These are phyloP conservation scores for Nothoprocta perdicaria DNA, from an alignment of 2,113 vertebrate genomes.

Conservation along the genomic window DNA sequence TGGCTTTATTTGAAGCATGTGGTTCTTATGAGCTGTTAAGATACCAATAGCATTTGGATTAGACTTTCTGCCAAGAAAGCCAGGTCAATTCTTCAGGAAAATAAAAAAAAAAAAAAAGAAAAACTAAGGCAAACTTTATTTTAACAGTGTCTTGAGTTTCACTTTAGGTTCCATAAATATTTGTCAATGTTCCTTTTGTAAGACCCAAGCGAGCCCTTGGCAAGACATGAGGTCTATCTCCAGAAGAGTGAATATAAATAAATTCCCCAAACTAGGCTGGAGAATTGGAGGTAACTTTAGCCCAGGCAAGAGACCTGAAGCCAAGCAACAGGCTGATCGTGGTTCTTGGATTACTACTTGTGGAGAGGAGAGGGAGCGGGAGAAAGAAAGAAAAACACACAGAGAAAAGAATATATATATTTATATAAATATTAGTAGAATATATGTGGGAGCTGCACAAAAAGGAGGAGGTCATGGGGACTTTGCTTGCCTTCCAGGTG, in stretches of 20 bases:
- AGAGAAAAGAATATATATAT: slow-evolving; percentile 1
- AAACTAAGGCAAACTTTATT: slow-evolving; percentile 75
- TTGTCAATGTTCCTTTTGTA: slow-evolving; percentile 73
- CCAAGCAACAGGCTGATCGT: background rate
- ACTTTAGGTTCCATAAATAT: slow-evolving; percentile 78
- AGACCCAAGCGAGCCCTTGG: slow-evolving; percentile 65
- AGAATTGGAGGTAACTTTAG: slow-evolving; percentile 57
- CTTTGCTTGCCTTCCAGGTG: slow-evolving; percentile 40
- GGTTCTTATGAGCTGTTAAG: slow-evolving; percentile 71
- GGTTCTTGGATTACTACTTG: slow-evolving; percentile 37
- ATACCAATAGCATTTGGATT: slow-evolving; percentile 72
- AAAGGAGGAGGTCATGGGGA: slow-evolving; percentile 8
- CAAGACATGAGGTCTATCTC: slow-evolving; percentile 63
- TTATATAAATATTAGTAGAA: background rate
- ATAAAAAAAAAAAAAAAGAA: slow-evolving; percentile 41
- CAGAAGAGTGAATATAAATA: slow-evolving; percentile 68
- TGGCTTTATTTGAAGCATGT: slow-evolving; percentile 69
- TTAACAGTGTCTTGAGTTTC: slow-evolving; percentile 77
- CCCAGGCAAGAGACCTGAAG: slow-evolving; percentile 33
- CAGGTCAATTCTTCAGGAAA: slow-evolving; percentile 69
- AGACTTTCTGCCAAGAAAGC: slow-evolving; percentile 64
- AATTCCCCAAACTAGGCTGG: slow-evolving; percentile 44
- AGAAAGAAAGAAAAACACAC: background rate
- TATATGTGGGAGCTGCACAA: background rate
- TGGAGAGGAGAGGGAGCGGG: background rate